Conservation (phyloP, 2,888 invertebrate genomes). For the Heliconius ismenius region DNA sequence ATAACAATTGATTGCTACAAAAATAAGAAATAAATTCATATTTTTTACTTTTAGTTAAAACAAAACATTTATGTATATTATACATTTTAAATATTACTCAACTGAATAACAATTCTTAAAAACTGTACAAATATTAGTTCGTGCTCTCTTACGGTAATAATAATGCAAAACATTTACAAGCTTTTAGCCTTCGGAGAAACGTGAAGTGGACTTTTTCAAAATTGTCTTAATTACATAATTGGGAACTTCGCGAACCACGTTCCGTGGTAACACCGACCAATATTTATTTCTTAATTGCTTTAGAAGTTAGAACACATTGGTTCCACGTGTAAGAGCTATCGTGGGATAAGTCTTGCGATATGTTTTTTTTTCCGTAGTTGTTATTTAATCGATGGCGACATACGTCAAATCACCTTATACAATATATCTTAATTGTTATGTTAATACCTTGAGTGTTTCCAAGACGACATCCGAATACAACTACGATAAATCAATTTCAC, state of each 20-base stretch:
- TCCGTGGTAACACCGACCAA: conserved; percentile 3
- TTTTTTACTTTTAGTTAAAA: too few relatives aligned
- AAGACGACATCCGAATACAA: conserved; percentile 66
- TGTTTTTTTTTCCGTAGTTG: conserved; percentile 40
- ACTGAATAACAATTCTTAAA: neutral
- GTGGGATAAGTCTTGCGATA: conserved; percentile 24
- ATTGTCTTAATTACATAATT: conserved; percentile 26
- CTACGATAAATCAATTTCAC: conserved; percentile 80
- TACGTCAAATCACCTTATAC: conserved; percentile 62
- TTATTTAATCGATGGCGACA: conserved; percentile 54
- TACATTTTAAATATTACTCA: neutral
- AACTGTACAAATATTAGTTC: conserved; percentile 1
- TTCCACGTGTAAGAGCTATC: neutral
- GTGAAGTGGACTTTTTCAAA: conserved; percentile 21
- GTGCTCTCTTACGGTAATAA: conserved; percentile 18
- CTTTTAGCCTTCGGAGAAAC: conserved; percentile 29
- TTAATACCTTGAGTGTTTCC: conserved; percentile 76
- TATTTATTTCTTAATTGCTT: conserved; percentile 10
- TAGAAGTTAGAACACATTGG: neutral
- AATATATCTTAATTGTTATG: conserved; percentile 77
- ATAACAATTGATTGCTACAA: neutral
- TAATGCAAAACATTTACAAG: conserved; percentile 40
- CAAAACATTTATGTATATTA: too few relatives aligned
- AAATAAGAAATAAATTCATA: neutral
- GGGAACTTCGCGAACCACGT: conserved; percentile 2